Base-by-base conservation (phyloP, 2,888 invertebrate genomes). In the Dicyrtomina minuta region DNA sequence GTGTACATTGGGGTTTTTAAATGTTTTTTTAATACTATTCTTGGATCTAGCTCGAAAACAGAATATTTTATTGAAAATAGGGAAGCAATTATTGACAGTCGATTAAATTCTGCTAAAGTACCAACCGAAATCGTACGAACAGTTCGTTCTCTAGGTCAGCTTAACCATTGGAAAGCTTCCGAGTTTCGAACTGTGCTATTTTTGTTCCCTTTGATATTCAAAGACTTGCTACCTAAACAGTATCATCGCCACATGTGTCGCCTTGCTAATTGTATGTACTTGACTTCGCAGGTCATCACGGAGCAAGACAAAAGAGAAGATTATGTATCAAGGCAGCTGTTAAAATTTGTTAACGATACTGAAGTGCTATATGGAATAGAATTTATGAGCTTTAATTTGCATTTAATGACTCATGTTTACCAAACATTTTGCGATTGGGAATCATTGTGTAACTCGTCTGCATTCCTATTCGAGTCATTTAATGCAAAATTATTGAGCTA, bases 1-100 rank as follows among this genome's bases (percentile, higher is more conserved):
- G 27, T 51, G 44, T 62, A 69, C 15, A 43, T 69, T 8, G 72
- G 73, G 15, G 61, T 74, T 1, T 41, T 49, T n/a, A 39, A 55
- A 43, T 62, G 66, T 5, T 59, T 74, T 12, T 59, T 64, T 13
- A 53, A 6, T 20, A 64, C 39, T 46, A 61, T 2, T n/a, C n/a
- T n/a, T n/a, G n/a, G n/a, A n/a, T 41, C 24, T n/a, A 66, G 71
- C 17, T 55, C 39, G 20, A 12, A 20, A 15, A 6, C 33, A 20
- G 15, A 15, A 1, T 72, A 43, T 43, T n/a, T n/a, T n/a, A n/a
- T n/a, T n/a, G n/a, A n/a, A n/a, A n/a, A n/a, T n/a, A n/a, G n/a
- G n/a, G n/a, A n/a, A n/a, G n/a, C n/a, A 20, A 22, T n/a, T 13
- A 55, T 55, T 15, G 17, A 55, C 27, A 13, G 6, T 12, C 3